phyloP scores from a whole-genome alignment of 1,140 invertebrate species.

The Colletes gigas region DNA sequence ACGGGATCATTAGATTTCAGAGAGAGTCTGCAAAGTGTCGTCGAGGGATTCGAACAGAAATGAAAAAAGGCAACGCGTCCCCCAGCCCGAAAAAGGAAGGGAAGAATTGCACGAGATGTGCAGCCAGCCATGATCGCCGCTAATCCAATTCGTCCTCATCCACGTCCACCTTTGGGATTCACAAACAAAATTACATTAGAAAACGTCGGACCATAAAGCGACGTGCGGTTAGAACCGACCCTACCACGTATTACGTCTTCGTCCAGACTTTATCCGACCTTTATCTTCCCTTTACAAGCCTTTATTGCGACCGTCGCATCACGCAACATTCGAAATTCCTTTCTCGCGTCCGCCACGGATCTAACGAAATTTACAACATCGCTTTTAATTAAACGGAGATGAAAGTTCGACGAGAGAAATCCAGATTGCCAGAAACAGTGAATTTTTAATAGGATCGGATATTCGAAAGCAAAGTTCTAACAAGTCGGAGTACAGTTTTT shows the following conservation, averaged over 20 bases:
- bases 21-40: background rate
- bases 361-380: background rate
- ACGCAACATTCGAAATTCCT: conserved; percentile 18
- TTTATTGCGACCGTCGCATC: conserved; percentile 38
- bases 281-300: conserved; percentile 12
- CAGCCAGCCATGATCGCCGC: conserved; percentile 51
- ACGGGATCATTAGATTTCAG: background rate
- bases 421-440: too few species aligned
- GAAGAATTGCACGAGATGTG: conserved; percentile 61
- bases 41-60: background rate
- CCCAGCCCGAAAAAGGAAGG: background rate
- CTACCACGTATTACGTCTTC: conserved; percentile 28
- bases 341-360: background rate
- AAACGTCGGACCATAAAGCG: conserved; percentile 53
- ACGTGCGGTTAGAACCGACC: conserved; percentile 37
- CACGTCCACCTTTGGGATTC: conserved; percentile 64
- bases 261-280: conserved; percentile 21
- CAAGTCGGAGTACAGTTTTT: too few species aligned
- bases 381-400: background rate
- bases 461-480: too few species aligned
- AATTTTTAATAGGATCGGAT: too few species aligned
- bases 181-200: conserved; percentile 75
- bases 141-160: conserved; percentile 74
- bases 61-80: background rate
- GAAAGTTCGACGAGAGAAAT: too few species aligned